A percentile compares a stretch with the other conserved stretches of the same genome.
Conservation (phyloP, 2,797 vertebrate species). For the Coreius guichenoti region DNA sequence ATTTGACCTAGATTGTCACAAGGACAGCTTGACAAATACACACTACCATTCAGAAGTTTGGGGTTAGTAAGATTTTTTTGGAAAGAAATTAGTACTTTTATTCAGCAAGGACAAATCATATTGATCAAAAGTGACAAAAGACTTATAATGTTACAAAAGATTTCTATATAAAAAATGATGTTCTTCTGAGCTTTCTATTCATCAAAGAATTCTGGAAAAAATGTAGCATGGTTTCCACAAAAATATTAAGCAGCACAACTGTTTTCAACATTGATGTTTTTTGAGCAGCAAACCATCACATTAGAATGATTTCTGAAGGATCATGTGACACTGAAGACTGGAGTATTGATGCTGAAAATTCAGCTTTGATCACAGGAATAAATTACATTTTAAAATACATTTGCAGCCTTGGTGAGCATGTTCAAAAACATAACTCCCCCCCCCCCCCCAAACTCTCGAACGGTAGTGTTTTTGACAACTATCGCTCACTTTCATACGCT, state of each 20-base stretch:
- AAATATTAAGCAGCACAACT: too few species aligned
- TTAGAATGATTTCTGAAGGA: too few species aligned
- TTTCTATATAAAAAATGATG: background rate
- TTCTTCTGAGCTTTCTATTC: background rate
- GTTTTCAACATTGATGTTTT: too few species aligned
- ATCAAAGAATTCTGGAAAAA: background rate
- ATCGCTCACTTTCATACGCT: too few species aligned
- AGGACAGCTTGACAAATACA: background rate
- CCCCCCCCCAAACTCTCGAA: too few species aligned
- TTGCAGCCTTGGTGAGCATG: background rate
- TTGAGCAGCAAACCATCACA: too few species aligned
- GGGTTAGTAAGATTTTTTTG: too few species aligned
- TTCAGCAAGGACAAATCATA: background rate
- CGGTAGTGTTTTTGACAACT: too few species aligned
- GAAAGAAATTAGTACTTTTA: background rate
- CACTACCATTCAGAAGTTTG: background rate
- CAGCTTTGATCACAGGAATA: too few species aligned
- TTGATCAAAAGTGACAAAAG: background rate
- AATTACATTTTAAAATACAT: background rate
- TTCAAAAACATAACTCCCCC: too few species aligned
- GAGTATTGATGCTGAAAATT: too few species aligned
- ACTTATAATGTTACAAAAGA: background rate
- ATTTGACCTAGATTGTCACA: background rate
- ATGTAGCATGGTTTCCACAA: background rate
- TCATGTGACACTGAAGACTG: too few species aligned